Conservation (phyloP, 2,888 invertebrate genomes). For the Helobdella robusta region DNA sequence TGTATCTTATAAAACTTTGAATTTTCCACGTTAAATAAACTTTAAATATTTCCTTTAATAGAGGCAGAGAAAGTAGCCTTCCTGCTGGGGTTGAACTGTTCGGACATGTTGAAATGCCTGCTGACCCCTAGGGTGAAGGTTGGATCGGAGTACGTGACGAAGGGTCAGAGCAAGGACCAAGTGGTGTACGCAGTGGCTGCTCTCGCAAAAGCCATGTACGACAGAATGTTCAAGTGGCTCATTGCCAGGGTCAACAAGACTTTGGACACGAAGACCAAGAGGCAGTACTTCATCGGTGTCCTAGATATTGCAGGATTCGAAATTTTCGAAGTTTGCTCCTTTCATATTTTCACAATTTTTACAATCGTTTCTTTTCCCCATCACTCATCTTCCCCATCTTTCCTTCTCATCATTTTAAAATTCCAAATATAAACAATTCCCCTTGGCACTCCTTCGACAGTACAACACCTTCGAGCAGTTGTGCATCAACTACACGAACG, state of each 20-base stretch:
- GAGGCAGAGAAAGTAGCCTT: slow-evolving; percentile 86
- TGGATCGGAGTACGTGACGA: slow-evolving; percentile 96
- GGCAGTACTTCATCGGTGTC: slow-evolving; percentile 98
- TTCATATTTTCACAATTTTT: background rate
- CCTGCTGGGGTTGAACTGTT: slow-evolving; percentile 76
- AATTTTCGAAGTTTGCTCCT: slow-evolving; percentile 75
- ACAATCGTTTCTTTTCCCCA: background rate
- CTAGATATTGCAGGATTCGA: slow-evolving; percentile 99
- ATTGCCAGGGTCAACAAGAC: slow-evolving; percentile 99
- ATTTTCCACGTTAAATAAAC: too few relatives aligned
- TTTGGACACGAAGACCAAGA: slow-evolving; percentile 94
- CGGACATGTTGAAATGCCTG: slow-evolving; percentile 65
- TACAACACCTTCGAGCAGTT: slow-evolving; percentile 95
- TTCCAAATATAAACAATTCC: too few relatives aligned
- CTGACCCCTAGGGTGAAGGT: slow-evolving; percentile 92
- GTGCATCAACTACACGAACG: slow-evolving; percentile 96
- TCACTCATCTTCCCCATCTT: background rate
- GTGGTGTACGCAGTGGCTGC: slow-evolving; percentile 50
- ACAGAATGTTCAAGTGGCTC: slow-evolving; percentile 63
- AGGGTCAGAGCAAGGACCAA: slow-evolving; percentile 88
- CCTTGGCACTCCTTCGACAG: too few relatives aligned
- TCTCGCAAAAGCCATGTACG: slow-evolving; percentile 52
- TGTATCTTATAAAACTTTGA: too few relatives aligned
- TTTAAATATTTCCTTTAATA: slow-evolving; percentile 28
- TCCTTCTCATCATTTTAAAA: background rate